Conservation (phyloP, 2,888 invertebrate genomes). For the Frankliniella intonsa region DNA sequence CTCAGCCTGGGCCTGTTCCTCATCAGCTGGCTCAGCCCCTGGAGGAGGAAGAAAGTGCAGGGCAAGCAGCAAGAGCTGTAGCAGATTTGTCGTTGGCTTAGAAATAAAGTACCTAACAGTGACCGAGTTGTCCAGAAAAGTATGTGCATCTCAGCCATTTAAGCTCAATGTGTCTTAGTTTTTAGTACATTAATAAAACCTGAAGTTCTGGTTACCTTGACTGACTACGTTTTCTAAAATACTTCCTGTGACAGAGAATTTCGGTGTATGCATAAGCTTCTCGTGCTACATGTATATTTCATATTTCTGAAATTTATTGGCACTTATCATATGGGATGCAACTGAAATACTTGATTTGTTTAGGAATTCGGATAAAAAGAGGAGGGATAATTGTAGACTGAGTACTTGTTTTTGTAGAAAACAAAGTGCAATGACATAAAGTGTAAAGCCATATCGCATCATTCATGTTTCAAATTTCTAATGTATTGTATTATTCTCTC, state of each 20-base stretch:
- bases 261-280: neutral
- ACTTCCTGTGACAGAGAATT: neutral
- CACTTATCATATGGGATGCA: neutral
- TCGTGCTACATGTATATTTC: neutral
- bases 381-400: slow-evolving; percentile 17
- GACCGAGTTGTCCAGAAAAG: neutral
- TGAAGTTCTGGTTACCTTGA: neutral
- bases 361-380: no score
- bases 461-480: neutral
- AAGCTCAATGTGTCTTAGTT: neutral
- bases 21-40: neutral
- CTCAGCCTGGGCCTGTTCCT: neutral
- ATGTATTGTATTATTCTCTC: neutral
- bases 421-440: neutral
- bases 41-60: neutral
- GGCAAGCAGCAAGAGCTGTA: neutral
- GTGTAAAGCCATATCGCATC: neutral
- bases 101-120: neutral
- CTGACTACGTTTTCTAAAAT: neutral
- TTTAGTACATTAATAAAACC: neutral
- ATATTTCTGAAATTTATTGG: neutral
- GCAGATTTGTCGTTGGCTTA: neutral
- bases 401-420: neutral
- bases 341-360: neutral
- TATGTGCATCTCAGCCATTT: neutral